A percentile compares a stretch with the other conserved stretches of the same genome.
phyloP scores from a whole-genome alignment of 2,797 vertebrate genomes.

The Lepilemur septentrionalis region DNA sequence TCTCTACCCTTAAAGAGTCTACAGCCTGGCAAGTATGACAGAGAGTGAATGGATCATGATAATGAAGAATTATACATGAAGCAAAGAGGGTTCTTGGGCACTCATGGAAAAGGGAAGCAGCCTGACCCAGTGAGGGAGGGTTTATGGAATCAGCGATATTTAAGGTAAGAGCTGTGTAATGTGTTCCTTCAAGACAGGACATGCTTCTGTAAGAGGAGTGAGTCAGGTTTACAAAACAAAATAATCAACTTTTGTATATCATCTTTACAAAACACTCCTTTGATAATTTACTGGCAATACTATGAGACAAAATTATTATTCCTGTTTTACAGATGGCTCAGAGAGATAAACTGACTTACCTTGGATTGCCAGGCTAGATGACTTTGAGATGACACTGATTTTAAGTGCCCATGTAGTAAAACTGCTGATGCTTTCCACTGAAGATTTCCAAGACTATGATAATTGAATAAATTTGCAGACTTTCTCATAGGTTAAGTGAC shows the following conservation, averaged over 20 bases:
- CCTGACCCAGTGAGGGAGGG: not conserved
- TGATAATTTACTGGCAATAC: not conserved
- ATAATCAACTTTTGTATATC: not conserved
- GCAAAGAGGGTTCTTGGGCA: not conserved
- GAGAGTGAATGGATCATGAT: not conserved
- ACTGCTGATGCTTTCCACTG: not conserved
- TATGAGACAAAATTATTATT: slow-evolving; percentile 5
- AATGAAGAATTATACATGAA: not conserved
- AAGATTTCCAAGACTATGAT: not conserved
- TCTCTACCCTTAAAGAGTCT: not conserved
- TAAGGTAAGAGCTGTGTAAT: not conserved
- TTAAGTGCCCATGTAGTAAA: not conserved
- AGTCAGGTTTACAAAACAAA: not conserved
- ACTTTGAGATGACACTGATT: slow-evolving; percentile 15
- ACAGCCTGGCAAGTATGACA: not conserved
- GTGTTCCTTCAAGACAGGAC: not conserved
- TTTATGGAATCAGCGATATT: not conserved
- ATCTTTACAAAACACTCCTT: not conserved
- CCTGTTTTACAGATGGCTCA: slow-evolving; percentile 19
- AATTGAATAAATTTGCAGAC: not conserved
- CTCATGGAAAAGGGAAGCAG: not conserved
- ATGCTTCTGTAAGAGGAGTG: not conserved
- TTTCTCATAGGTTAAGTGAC: not conserved
- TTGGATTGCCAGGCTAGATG: not conserved
- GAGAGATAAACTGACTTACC: slow-evolving; percentile 10